Evolutionary conservation across 2,113 vertebrate species (phyloP), one percentile per base, ranked within the genome.

Genomic region (Psittacula cyanocephala): DNA sequence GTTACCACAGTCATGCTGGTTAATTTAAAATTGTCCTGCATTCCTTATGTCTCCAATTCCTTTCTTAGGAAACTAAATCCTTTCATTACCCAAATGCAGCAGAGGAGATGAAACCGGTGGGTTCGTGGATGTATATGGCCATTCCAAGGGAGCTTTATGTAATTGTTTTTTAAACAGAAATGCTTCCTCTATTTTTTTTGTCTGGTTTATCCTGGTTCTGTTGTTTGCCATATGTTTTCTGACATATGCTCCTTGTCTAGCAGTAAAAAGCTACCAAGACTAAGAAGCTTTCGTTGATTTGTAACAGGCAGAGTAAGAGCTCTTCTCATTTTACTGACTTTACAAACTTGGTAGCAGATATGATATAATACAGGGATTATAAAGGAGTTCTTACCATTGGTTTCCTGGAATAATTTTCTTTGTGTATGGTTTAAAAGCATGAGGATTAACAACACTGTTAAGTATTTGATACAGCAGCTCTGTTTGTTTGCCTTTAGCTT

Each of bases 131-230:
- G 91, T 46, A 6, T 84, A 17, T 69, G 88, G 92, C 95, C 86
- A 80, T 91, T 97, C 88, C 92, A 93, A 92, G 88, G 79, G 52
- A 96, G 93, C 69, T 96, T 81, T 63, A 4, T 89, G 83, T 96
- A 94, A 94, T 95, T 92, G 91, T 92, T 93, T 97, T 94, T 97
- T 91, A 93, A 96, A 95, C 89, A 95, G 93, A 94, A 86, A 90
- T 86, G 50, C 80, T 91, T 88, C 76, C 80, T 92, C 52, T 84
- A 8, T 69, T 59, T 87, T 69, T 79, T 74, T 59, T 35, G 52
- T n/a, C 84, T 89, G 65, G 43, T 81, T 95, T 74, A 64, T 79
- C 80, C 92, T 50, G 65, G 41, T 82, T 95, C 93, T 93, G 44
- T 87, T 83, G 77, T 71, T 84, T 91, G 83, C 91, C 82, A 23